Percentiles rank a stretch among this genome's conserved stretches.
phyloP scores from a whole-genome alignment of 1,140 invertebrate species.

The Drosophila sturtevanti region DNA sequence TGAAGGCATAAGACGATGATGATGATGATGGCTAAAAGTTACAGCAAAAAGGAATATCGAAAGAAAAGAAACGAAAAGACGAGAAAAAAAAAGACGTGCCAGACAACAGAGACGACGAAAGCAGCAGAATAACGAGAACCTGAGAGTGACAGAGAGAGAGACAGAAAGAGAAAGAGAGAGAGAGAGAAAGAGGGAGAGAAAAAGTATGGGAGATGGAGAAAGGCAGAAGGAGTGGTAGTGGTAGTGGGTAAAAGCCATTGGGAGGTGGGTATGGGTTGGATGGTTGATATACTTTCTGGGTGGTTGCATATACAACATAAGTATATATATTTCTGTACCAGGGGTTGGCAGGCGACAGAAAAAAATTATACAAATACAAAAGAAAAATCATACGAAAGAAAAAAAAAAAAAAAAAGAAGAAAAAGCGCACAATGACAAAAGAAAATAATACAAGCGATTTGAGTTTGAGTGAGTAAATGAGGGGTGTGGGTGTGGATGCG shows the following conservation, averaged over 20 bases:
- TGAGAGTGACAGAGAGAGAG: neutral
- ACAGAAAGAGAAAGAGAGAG: neutral
- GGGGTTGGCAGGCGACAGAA: conserved; percentile 66
- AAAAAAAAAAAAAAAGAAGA: conserved; percentile 57
- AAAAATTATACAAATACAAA: conserved; percentile 81
- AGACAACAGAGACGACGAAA: conserved; percentile 28
- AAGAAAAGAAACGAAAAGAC: conserved; percentile 13
- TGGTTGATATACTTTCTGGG: conserved; percentile 2
- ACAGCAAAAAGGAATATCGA: conserved; percentile 56
- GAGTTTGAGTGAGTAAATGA: conserved; percentile 32
- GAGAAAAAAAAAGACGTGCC: conserved; percentile 57
- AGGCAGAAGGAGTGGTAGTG: neutral
- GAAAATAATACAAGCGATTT: conserved; percentile 75
- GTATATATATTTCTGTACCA: conserved; percentile 20
- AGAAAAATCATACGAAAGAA: conserved; percentile 54
- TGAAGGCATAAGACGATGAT: conserved; percentile 16
- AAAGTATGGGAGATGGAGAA: neutral
- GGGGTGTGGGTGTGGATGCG: neutral
- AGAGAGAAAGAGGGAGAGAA: too few species aligned
- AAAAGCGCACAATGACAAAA: conserved; percentile 73
- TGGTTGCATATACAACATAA: conserved; percentile 24
- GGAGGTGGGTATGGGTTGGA: neutral
- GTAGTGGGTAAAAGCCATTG: neutral
- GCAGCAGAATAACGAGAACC: too few species aligned
- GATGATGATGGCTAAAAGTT: conserved; percentile 67